These are phyloP conservation scores for Lophura nycthemera DNA, from an alignment of 2,113 vertebrate genomes.

Conservation along the genomic window DNA sequence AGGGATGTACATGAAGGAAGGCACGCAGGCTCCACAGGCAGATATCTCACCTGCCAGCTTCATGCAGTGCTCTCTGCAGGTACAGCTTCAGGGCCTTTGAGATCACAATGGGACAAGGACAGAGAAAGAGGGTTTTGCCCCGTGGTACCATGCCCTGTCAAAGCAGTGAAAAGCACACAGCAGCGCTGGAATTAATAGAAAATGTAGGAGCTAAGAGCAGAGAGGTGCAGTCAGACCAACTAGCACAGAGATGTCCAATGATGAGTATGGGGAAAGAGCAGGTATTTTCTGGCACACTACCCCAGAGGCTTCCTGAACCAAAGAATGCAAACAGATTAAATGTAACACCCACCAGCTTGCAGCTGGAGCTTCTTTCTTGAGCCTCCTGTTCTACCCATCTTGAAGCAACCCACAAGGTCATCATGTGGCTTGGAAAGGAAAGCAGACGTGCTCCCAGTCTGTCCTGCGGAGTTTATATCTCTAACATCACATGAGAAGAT, in stretches of 20 bases:
- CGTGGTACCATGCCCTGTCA: background rate
- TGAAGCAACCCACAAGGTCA: background rate
- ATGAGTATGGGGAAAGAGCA: background rate
- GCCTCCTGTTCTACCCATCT: background rate
- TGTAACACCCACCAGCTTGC: background rate
- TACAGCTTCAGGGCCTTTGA: background rate
- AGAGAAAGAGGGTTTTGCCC: background rate
- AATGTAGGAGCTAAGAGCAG: background rate
- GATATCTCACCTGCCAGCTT: background rate
- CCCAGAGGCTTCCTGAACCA: background rate
- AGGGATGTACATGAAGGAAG: rapidly evolving
- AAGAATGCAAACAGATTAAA: background rate
- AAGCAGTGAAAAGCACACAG: background rate
- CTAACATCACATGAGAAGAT: background rate
- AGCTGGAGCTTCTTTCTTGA: background rate
- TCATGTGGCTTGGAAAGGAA: background rate
- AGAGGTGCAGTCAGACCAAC: rapidly evolving
- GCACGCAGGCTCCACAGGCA: background rate
- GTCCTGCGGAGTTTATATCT: background rate
- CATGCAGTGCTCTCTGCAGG: background rate
- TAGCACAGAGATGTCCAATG: background rate
- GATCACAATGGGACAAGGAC: background rate
- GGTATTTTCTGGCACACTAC: background rate
- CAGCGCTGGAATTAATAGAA: background rate
- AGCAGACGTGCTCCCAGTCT: background rate